A percentile compares a stretch with the other conserved stretches of the same genome.
phyloP scores from a whole-genome alignment of 2,113 vertebrate genomes.

The Bufo gargarizans region DNA sequence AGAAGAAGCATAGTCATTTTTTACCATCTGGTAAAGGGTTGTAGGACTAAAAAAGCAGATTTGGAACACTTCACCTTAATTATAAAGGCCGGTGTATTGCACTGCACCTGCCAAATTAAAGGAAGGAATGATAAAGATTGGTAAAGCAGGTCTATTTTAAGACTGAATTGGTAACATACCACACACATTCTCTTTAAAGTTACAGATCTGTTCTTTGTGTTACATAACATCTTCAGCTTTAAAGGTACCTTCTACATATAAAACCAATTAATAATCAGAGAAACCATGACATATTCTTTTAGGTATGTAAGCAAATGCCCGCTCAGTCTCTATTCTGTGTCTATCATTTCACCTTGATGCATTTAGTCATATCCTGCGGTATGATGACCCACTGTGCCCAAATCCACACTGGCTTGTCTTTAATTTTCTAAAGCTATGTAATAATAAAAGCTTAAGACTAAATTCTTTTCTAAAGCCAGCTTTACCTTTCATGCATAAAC shows the following conservation, averaged over 20 bases:
- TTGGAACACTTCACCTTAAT: constrained; percentile 37
- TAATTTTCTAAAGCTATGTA: background rate
- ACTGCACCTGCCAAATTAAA: constrained; percentile 53
- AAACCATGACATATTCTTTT: background rate
- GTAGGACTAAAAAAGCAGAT: constrained; percentile 8
- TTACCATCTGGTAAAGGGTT: constrained; percentile 41
- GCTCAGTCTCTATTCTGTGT: background rate
- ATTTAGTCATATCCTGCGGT: constrained; percentile 1
- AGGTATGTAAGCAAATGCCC: background rate
- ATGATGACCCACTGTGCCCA: background rate
- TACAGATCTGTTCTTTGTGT: background rate
- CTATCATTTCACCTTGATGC: background rate
- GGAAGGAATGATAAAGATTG: constrained; percentile 38
- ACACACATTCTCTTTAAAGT: constrained; percentile 7
- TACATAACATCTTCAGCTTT: background rate
- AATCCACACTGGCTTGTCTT: background rate
- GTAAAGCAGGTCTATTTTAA: constrained; percentile 42
- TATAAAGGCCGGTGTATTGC: background rate
- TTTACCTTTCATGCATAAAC: background rate
- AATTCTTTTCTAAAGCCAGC: background rate
- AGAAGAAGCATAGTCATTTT: constrained; percentile 18
- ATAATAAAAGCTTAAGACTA: background rate
- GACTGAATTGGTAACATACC: constrained; percentile 45
- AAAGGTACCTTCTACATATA: background rate
- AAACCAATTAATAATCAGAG: background rate